Percentiles rank a stretch among this genome's conserved stretches.
phyloP scores from a whole-genome alignment of 2,888 invertebrate species.

The Trichogramma dendrolimi region DNA sequence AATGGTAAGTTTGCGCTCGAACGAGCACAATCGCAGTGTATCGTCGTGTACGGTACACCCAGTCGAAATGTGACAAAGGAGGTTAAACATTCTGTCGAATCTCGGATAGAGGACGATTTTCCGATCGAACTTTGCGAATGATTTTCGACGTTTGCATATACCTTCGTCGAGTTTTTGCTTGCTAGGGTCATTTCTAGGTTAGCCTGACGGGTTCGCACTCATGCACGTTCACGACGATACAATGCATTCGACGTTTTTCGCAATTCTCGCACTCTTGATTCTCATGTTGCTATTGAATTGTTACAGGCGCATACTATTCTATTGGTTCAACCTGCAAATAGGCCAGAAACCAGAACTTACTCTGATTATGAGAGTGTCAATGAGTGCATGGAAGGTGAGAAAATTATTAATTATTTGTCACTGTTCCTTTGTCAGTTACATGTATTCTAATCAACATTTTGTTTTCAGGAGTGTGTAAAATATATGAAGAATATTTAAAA shows the following conservation, averaged over 20 bases:
- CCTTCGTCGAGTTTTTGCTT: no score
- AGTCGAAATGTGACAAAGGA: no score
- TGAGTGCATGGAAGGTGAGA: slow-evolving; percentile 92
- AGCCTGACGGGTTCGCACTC: no score
- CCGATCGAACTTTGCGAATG: no score
- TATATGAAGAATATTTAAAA: slow-evolving; percentile 97
- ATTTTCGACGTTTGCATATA: no score
- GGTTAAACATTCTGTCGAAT: no score
- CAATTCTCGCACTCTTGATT: not conserved
- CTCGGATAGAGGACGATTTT: no score
- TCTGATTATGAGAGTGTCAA: slow-evolving; percentile 98
- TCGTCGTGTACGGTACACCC: no score
- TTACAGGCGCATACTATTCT: slow-evolving; percentile 93
- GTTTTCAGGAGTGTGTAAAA: slow-evolving; percentile 84
- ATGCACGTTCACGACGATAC: no score
- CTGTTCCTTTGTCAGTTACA: not conserved
- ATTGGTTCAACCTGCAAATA: slow-evolving; percentile 86
- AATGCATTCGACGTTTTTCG: not conserved
- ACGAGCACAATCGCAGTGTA: no score
- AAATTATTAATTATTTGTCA: not conserved
- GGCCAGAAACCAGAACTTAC: slow-evolving; percentile 95
- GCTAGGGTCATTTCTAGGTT: no score
- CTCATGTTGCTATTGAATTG: not conserved
- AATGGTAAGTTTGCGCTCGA: no score
- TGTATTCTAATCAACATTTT: slow-evolving; percentile 11